These are phyloP conservation scores for Pantherophis guttatus DNA, from an alignment of 2,113 vertebrate species.

Conservation along the genomic window DNA sequence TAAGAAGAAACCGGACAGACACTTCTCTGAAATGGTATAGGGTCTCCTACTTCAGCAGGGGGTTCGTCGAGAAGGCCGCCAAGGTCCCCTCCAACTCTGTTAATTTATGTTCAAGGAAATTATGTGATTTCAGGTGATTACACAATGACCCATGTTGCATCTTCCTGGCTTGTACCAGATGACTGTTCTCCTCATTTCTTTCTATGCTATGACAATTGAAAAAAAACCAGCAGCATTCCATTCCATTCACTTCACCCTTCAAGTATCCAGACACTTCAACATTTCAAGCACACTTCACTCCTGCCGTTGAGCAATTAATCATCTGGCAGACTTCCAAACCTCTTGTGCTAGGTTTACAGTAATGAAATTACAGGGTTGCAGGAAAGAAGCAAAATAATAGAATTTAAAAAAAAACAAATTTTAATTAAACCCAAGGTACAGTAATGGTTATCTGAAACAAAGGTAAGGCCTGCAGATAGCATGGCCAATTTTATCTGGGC, in stretches of 20 bases:
- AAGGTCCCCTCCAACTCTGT: too few species aligned
- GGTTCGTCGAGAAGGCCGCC: too few species aligned
- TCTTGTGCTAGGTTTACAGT: neutral
- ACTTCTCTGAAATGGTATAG: neutral
- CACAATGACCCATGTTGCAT: neutral
- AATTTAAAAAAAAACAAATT: neutral
- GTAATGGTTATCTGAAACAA: neutral
- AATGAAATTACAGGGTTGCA: neutral
- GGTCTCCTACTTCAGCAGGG: neutral
- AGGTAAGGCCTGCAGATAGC: neutral
- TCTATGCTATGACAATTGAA: neutral
- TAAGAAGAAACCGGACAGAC: neutral
- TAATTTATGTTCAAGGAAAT: neutral
- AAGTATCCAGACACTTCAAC: neutral
- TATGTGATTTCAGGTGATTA: neutral
- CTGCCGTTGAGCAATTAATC: neutral
- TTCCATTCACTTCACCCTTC: neutral
- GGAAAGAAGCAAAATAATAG: neutral
- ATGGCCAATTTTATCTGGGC: neutral
- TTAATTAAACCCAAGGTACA: neutral
- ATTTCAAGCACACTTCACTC: neutral
- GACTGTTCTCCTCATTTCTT: neutral
- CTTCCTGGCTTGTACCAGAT: neutral
- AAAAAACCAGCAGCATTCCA: neutral
- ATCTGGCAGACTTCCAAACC: neutral